These are phyloP conservation scores for Dolichallabes microphthalmus DNA, from an alignment of 2,113 vertebrate genomes.

Conservation along the genomic window DNA sequence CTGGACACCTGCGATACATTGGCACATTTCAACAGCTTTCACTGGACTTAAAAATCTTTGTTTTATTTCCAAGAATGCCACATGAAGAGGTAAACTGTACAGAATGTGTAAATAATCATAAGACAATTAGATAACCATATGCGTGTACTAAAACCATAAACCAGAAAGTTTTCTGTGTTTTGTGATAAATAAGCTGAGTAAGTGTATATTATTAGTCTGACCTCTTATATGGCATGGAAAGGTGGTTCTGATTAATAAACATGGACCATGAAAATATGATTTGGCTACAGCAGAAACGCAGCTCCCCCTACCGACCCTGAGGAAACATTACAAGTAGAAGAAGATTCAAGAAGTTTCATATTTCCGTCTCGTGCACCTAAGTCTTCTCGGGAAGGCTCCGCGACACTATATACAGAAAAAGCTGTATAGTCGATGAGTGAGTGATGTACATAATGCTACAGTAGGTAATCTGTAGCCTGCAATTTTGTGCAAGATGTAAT, in stretches of 20 bases:
- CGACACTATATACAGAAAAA: no score
- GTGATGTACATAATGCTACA: background rate
- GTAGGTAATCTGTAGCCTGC: background rate
- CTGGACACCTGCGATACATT: slow-evolving; percentile 56
- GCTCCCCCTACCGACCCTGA: slow-evolving; percentile 7
- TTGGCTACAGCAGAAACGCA: background rate
- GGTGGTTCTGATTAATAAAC: background rate
- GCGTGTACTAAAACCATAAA: background rate
- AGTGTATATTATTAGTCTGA: background rate
- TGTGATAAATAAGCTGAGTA: background rate
- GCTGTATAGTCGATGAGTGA: no score
- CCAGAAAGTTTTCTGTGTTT: background rate
- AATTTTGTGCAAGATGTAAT: background rate
- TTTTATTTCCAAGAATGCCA: slow-evolving; percentile 24
- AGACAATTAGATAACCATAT: background rate
- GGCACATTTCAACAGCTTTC: slow-evolving; percentile 37
- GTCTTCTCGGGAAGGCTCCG: no score
- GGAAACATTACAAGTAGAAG: background rate
- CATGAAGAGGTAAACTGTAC: slow-evolving; percentile 26
- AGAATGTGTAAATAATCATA: slow-evolving; percentile 36
- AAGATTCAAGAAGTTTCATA: background rate
- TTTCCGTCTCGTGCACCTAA: background rate
- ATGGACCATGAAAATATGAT: background rate
- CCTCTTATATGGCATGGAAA: no score
- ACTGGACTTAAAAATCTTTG: background rate